Base-by-base conservation (phyloP, 2,888 invertebrate genomes). In the Plutella xylostella region DNA sequence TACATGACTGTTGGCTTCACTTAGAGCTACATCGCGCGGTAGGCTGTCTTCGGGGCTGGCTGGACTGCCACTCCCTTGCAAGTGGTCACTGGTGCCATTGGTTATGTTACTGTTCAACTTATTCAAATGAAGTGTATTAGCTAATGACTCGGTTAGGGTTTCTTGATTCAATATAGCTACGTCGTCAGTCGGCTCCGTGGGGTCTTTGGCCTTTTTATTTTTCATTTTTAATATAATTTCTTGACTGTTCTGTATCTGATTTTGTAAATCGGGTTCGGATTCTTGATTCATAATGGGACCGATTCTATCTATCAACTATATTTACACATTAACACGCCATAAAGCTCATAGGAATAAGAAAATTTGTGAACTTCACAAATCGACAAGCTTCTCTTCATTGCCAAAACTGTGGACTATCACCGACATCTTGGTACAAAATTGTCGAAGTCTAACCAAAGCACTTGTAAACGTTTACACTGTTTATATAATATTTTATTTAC, bases 161-260 rank as follows among this genome's bases (percentile, higher is more conserved):
- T 72, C 72, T 51, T 72, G 71, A 59, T 70, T 72, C 54, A 67
- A 55, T 70, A 72, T 69, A 63, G 61, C 64, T 64, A 66, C 61
- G 53, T 69, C 73, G 46, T 72, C 72, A 60, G 66, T 63, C 56
- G 60, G 60, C 65, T 72, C 72, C 50, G 72, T 61, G 65, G 70
- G 70, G 66, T 83, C 80, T 82, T 83, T 82, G 78, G 82, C 72
- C 70, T 79, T 80, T 75, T 73, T 65, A 57, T 55, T 77, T 76
- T 78, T 78, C 62, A 70, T 78, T 72, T 71, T 79, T 59, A 70
- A 63, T 65, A 62, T 72, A 53, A 69, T 62, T 61, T 70, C 71
- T 60, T 73, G 72, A 74, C 60, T 78, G 68, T 74, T 75, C 63
- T 74, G 76, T 53, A 71, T 68, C 14, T 42, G 37, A 63, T 67